Evolutionary conservation across 1,140 invertebrate species (phyloP), one percentile per base, ranked within the genome.

Genomic region (Drosophila punjabiensis): DNA sequence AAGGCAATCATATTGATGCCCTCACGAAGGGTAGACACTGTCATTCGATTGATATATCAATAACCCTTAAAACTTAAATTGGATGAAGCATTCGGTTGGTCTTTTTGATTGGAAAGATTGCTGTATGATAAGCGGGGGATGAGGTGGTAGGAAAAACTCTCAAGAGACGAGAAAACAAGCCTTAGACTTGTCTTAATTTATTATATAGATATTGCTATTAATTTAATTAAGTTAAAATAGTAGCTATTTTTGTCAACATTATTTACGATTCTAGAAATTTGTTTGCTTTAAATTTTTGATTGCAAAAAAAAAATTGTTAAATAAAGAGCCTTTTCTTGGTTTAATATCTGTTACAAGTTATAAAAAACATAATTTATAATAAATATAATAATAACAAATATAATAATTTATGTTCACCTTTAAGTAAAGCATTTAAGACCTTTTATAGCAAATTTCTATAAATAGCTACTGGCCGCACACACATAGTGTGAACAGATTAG

Each of bases 1-100:
- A 74, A 73, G 70, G 68, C 68, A 71, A 71, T 71, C 65, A 71
- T 69, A 69, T 69, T 48, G 68, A 71, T 71, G 68, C 68, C 65
- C 68, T 71, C 45, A 35, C 68, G 32, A 58, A 20, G 68, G 68
- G 65, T 47, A 47, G 50, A 24, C 33, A 5, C 68, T 71, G 65
- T 71, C 68, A 56, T 33, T 32, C 32, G 35, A 52, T 71, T 56
- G 65, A 71, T 53, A 69, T 55, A 69, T 53, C 64, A 71, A 71
- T 71, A 68, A 55, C 43, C 66, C 66, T 39, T 50, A 24, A 33
- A 66, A 37, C 63, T 30, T 20, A 18, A 50, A 68, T 64, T 43
- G 63, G 62, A 70, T 66, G 24, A 70, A 18, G n/a, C 50, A 16
- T 52, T 68, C 37, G 24, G 28, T 45, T 62, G 37, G 20, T 10